Evolutionary conservation across 2,888 invertebrate genomes (phyloP).

Genomic region (Tachina grossa): DNA sequence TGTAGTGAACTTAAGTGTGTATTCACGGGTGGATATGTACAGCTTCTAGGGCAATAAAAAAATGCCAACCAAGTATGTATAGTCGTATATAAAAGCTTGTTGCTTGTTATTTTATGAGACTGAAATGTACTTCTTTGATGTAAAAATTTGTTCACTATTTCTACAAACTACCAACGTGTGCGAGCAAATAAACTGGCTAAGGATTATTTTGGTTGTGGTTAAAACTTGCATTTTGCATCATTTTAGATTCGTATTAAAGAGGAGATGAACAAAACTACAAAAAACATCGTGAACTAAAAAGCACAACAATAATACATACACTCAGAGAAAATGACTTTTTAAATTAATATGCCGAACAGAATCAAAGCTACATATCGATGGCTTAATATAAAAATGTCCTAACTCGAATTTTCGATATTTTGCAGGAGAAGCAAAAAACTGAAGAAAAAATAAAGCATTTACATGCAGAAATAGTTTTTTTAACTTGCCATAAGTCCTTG

Average conservation of each 20-base stretch:
- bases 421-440: too few species aligned
- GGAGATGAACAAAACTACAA: background rate
- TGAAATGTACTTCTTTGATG: constrained; percentile 62
- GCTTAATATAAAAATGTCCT: too few species aligned
- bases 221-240: constrained; percentile 65
- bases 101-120: constrained; percentile 54
- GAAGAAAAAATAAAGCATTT: too few species aligned
- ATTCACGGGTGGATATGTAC: background rate
- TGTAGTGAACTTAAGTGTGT: constrained; percentile 8
- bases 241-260: constrained; percentile 50
- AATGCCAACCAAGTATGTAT: background rate
- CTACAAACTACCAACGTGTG: constrained; percentile 25
- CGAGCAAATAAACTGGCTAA: constrained; percentile 52
- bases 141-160: constrained; percentile 50
- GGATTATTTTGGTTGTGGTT: constrained; percentile 68
- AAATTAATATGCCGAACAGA: background rate
- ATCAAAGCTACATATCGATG: too few species aligned
- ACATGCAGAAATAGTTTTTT: too few species aligned
- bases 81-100: constrained; percentile 52
- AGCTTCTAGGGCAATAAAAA: constrained; percentile 36
- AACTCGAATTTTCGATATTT: too few species aligned
- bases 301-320: constrained; percentile 19
- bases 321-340: background rate
- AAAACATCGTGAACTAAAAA: constrained; percentile 20
- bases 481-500: too few species aligned